Conservation (phyloP, 2,888 invertebrate genomes). For the Mongoloraphidia duomilia region DNA sequence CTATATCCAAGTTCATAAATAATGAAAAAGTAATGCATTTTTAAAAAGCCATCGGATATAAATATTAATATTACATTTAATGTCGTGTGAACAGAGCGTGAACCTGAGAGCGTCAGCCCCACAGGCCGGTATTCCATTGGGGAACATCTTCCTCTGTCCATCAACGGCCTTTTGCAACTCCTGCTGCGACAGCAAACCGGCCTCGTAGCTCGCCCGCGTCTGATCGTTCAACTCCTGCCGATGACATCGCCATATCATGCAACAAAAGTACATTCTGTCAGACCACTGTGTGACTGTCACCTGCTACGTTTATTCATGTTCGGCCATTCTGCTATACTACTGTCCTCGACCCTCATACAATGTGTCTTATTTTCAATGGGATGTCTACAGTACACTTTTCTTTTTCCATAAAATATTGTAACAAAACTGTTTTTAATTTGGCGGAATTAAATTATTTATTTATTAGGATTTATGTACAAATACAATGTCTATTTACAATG, state of each 20-base stretch:
- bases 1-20: background rate
- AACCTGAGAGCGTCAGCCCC: slow-evolving; percentile 87
- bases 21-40: background rate
- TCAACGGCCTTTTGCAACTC: slow-evolving; percentile 29
- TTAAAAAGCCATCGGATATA: background rate
- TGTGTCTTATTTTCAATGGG: too few species aligned
- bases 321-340: too few species aligned
- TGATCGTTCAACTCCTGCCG: slow-evolving; percentile 21
- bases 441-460: too few species aligned
- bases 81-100: slow-evolving; percentile 37
- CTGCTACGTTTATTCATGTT: too few species aligned
- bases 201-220: slow-evolving; percentile 17
- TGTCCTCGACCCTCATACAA: too few species aligned
- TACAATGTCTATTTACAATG: too few species aligned
- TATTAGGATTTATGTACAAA: too few species aligned
- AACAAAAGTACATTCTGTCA: too few species aligned
- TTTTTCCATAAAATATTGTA: slow-evolving; percentile 57
- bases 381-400: slow-evolving; percentile 32
- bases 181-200: slow-evolving; percentile 23
- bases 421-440: too few species aligned
- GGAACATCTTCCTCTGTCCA: slow-evolving; percentile 40
- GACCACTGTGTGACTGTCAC: too few species aligned
- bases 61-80: slow-evolving; percentile 25
- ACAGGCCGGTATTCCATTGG: slow-evolving; percentile 90
- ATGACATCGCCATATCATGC: too few species aligned